Evolutionary conservation across 1,140 invertebrate genomes (phyloP).

Genomic region (Venustaconcha ellipsiformis): DNA sequence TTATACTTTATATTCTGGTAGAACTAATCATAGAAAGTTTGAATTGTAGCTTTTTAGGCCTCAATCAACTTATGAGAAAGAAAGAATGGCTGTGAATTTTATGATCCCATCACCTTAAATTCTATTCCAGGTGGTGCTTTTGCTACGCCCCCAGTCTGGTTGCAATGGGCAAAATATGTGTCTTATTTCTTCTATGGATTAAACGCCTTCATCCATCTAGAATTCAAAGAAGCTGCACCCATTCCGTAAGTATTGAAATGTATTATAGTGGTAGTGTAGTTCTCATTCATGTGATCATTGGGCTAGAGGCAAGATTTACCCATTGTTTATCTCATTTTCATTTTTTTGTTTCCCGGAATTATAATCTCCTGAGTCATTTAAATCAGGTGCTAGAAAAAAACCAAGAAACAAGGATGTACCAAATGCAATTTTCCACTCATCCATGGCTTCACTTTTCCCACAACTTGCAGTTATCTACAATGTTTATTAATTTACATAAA

Average conservation of each 20-base stretch:
- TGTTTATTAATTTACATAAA: too few relatives aligned
- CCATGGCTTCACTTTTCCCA: too few relatives aligned
- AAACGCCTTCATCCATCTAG: conserved; percentile 38
- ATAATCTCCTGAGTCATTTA: background rate
- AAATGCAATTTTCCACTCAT: too few relatives aligned
- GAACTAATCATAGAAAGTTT: too few relatives aligned
- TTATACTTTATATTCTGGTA: too few relatives aligned
- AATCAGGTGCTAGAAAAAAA: background rate
- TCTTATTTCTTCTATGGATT: conserved; percentile 45
- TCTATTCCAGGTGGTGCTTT: conserved; percentile 40
- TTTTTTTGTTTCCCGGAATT: background rate
- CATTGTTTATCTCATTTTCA: too few relatives aligned
- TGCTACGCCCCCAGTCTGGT: conserved; percentile 40
- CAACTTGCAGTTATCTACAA: too few relatives aligned
- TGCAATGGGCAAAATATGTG: conserved; percentile 45
- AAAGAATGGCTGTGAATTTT: too few relatives aligned
- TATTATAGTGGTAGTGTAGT: background rate
- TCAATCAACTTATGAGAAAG: too few relatives aligned
- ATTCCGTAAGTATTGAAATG: conserved; percentile 27
- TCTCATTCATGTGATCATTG: background rate
- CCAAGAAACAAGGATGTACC: too few relatives aligned
- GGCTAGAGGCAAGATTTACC: too few relatives aligned
- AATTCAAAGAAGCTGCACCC: conserved; percentile 38
- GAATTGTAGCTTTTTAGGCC: too few relatives aligned
- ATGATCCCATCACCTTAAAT: background rate